phyloP scores from a whole-genome alignment of 1,140 invertebrate genomes.

The Philaenus spumarius region DNA sequence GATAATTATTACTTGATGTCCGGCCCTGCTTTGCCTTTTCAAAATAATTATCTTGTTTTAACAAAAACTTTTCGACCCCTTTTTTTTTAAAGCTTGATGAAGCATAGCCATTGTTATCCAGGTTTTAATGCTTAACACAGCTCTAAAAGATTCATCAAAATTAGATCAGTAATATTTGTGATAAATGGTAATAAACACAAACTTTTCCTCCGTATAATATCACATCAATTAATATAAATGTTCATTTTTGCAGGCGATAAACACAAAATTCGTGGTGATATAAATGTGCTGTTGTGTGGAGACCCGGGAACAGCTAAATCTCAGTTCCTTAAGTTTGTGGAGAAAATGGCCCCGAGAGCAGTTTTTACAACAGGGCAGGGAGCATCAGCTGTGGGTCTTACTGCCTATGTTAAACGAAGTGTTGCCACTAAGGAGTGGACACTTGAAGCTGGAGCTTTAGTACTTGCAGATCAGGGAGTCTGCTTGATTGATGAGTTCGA shows the following conservation, averaged over 20 bases:
- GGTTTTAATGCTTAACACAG: conserved; percentile 9
- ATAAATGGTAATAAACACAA: too few species aligned
- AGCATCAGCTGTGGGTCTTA: conserved; percentile 96
- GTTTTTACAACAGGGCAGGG: conserved; percentile 97
- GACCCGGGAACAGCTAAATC: conserved; percentile 99
- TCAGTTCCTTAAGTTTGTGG: conserved; percentile 91
- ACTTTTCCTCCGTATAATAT: too few species aligned
- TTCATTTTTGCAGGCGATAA: conserved; percentile 60
- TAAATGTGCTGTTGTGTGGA: conserved; percentile 94
- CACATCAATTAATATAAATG: too few species aligned
- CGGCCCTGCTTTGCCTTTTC: too few species aligned
- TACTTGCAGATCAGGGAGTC: conserved; percentile 93
- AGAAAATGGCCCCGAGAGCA: conserved; percentile 86
- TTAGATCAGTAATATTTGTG: too few species aligned
- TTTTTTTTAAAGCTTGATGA: too few species aligned
- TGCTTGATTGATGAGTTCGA: conserved; percentile 99
- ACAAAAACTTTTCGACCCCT: too few species aligned
- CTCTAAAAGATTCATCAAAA: too few species aligned
- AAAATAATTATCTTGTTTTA: too few species aligned
- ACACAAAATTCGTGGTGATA: conserved; percentile 92
- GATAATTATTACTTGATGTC: too few species aligned
- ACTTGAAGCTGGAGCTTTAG: conserved; percentile 93
- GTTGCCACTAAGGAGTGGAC: conserved; percentile 94
- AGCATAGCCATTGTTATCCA: neutral
- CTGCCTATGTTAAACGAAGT: conserved; percentile 92